Conservation (phyloP, 2,113 vertebrate genomes). For the Pardalotus punctatus region DNA sequence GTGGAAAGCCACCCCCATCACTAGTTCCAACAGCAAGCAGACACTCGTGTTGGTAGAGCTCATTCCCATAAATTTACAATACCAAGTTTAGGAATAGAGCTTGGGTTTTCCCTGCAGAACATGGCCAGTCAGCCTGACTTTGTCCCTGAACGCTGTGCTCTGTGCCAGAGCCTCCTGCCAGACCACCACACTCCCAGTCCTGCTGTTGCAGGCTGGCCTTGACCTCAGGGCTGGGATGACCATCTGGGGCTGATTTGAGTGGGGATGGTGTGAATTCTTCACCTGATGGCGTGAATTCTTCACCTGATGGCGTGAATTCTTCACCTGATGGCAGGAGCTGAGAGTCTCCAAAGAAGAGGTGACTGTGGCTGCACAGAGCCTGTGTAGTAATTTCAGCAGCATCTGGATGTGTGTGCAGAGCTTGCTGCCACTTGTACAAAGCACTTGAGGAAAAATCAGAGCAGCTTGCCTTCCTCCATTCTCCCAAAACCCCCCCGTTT, state of each 20-base stretch:
- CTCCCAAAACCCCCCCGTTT: fast-evolving
- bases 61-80: background rate
- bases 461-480: background rate
- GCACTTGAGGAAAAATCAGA: background rate
- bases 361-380: background rate
- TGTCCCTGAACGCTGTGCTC: background rate
- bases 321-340: background rate
- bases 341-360: background rate
- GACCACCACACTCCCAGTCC: background rate
- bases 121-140: background rate
- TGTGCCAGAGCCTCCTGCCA: background rate
- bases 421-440: background rate
- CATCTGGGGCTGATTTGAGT: background rate
- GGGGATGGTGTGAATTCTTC: background rate
- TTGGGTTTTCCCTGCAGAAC: background rate
- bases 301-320: background rate
- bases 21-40: background rate
- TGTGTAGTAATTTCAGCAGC: background rate
- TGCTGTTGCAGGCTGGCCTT: background rate
- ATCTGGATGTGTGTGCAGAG: background rate
- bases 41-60: background rate
- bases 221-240: background rate
- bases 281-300: background rate
- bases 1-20: background rate
- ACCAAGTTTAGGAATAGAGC: background rate